Evolutionary conservation across 2,888 invertebrate genomes (phyloP).

Genomic region (Marronus borbonicus): DNA sequence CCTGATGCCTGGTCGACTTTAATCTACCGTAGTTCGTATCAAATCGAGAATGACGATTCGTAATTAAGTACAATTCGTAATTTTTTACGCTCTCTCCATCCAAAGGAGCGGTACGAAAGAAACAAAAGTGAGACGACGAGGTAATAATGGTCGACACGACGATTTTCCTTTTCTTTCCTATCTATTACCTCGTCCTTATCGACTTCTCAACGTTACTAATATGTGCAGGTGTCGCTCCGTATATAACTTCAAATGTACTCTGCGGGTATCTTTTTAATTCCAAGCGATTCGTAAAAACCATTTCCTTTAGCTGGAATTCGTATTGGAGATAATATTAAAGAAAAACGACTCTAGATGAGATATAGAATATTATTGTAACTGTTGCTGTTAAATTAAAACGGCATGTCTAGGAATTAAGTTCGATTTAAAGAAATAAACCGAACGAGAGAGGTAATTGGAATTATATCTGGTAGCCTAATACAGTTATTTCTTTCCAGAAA

Average conservation of each 20-base stretch:
- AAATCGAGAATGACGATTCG: constrained; percentile 44
- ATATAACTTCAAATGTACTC: background rate
- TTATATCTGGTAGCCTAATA: no score
- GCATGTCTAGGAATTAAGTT: no score
- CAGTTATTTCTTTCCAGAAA: no score
- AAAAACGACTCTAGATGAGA: no score
- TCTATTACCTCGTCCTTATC: background rate
- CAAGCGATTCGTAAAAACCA: no score
- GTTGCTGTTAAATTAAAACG: no score
- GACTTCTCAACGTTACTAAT: background rate
- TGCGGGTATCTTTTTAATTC: no score
- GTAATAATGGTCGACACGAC: background rate
- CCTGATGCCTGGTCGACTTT: background rate
- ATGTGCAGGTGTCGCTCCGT: background rate
- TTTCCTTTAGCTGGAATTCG: no score
- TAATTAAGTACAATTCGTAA: constrained; percentile 42
- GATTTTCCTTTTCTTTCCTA: background rate
- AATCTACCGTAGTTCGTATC: constrained; percentile 40
- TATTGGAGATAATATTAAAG: no score
- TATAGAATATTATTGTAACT: no score
- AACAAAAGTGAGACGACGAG: background rate
- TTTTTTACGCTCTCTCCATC: constrained; percentile 28
- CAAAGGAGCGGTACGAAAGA: background rate
- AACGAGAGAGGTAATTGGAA: no score
- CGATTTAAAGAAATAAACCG: no score